These are phyloP conservation scores for Phyllostomus hastatus DNA, from an alignment of 2,113 vertebrate species.

Conservation along the genomic window DNA sequence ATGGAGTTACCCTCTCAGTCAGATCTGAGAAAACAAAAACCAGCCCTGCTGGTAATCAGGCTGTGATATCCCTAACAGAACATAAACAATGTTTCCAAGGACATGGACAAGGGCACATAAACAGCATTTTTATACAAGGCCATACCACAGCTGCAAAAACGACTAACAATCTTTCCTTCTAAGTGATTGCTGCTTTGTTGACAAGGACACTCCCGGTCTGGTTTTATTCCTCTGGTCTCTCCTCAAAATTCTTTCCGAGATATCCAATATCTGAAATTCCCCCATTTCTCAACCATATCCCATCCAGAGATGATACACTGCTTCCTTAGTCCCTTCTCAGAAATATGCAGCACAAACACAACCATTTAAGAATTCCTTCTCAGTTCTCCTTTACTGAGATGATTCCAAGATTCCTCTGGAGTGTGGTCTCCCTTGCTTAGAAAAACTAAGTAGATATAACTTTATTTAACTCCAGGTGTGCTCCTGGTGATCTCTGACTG, in stretches of 20 bases:
- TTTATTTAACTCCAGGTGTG: neutral
- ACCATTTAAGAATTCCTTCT: neutral
- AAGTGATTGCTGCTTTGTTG: neutral
- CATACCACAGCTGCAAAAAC: neutral
- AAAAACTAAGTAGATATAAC: neutral
- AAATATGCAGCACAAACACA: neutral
- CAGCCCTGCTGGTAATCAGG: neutral
- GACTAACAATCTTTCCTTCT: neutral
- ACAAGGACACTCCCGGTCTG: neutral
- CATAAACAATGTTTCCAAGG: neutral
- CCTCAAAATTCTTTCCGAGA: neutral
- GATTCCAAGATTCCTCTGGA: neutral
- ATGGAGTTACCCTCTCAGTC: neutral
- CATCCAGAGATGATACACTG: neutral
- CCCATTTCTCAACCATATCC: neutral
- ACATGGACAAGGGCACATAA: neutral
- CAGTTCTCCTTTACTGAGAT: neutral
- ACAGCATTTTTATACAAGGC: neutral
- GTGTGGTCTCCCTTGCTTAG: neutral
- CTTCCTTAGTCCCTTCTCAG: neutral
- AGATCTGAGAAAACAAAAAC: constrained; percentile 8
- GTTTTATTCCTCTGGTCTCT: neutral
- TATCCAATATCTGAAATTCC: neutral
- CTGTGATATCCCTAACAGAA: neutral
- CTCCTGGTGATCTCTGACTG: neutral